Percentiles rank a stretch among this genome's conserved stretches.
These are phyloP conservation scores for Erebia aethiops DNA, from an alignment of 2,888 invertebrate genomes.

Conservation along the genomic window DNA sequence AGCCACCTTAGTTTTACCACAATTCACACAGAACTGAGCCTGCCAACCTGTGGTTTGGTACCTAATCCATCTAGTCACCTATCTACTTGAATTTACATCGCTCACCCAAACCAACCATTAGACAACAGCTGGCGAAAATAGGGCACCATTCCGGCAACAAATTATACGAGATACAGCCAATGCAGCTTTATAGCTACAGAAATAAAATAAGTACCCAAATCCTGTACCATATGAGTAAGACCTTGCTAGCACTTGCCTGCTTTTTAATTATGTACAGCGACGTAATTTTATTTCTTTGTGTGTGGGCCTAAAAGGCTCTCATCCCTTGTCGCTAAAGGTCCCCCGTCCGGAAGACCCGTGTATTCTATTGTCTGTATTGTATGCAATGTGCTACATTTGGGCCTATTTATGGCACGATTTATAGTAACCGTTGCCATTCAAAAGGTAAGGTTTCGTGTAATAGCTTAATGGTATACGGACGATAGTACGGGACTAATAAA, in stretches of 20 bases:
- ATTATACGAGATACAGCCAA: neutral
- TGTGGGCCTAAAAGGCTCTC: constrained; percentile 19
- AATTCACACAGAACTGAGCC: neutral
- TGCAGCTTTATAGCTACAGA: neutral
- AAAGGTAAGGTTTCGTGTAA: neutral
- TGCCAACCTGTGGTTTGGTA: neutral
- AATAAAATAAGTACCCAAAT: neutral
- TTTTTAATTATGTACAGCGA: constrained; percentile 19
- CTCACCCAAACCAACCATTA: neutral
- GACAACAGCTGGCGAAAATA: neutral
- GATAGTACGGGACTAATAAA: no score
- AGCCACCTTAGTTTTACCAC: neutral
- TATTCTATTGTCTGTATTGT: constrained; percentile 21
- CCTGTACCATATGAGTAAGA: neutral
- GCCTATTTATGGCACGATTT: constrained; percentile 21
- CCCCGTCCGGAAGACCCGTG: neutral
- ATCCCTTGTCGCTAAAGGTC: constrained; percentile 18
- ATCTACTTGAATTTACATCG: neutral
- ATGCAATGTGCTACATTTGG: constrained; percentile 14
- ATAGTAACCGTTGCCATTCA: constrained; percentile 17
- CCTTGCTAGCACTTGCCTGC: constrained; percentile 3
- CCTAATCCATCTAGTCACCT: neutral
- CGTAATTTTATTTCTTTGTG: constrained; percentile 29
- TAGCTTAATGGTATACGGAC: neutral
- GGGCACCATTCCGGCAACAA: neutral